These are phyloP conservation scores for Notodonta dromedarius DNA, from an alignment of 2,888 invertebrate genomes.

Conservation along the genomic window DNA sequence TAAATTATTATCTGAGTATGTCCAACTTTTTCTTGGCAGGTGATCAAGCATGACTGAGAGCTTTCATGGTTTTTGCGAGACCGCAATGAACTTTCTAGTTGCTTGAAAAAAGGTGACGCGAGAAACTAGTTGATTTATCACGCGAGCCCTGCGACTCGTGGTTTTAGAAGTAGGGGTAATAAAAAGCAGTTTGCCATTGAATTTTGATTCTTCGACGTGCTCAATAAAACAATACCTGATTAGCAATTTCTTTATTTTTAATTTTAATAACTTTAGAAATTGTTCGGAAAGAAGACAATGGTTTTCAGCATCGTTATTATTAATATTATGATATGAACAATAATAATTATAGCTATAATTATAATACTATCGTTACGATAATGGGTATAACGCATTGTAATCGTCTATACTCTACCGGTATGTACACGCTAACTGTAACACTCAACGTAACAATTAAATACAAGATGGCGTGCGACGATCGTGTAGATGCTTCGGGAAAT, in stretches of 20 bases:
- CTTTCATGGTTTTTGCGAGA: conserved; percentile 8
- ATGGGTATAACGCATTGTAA: conserved; percentile 77
- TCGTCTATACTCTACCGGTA: conserved; percentile 74
- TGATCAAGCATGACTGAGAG: conserved; percentile 1
- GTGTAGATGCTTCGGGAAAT: conserved; percentile 57
- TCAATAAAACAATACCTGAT: conserved; percentile 68
- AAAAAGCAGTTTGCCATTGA: not conserved
- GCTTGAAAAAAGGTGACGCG: not conserved
- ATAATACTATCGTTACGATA: conserved; percentile 77
- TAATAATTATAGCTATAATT: conserved; percentile 83
- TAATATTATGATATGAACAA: conserved; percentile 89
- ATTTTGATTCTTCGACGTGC: not conserved
- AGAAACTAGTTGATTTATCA: not conserved
- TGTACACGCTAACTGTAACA: conserved; percentile 67
- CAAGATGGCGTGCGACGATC: conserved; percentile 46
- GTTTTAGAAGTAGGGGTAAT: not conserved
- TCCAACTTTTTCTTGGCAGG: conserved; percentile 9
- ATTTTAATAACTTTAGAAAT: conserved; percentile 90
- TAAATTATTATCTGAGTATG: conserved; percentile 17
- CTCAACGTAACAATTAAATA: conserved; percentile 67
- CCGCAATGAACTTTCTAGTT: conserved; percentile 2
- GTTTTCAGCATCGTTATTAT: conserved; percentile 81
- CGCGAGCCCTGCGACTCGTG: not conserved
- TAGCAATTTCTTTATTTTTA: conserved; percentile 85
- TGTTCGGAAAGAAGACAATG: conserved; percentile 90